phyloP scores from a whole-genome alignment of 2,888 invertebrate species.

The Agelastica alni region DNA sequence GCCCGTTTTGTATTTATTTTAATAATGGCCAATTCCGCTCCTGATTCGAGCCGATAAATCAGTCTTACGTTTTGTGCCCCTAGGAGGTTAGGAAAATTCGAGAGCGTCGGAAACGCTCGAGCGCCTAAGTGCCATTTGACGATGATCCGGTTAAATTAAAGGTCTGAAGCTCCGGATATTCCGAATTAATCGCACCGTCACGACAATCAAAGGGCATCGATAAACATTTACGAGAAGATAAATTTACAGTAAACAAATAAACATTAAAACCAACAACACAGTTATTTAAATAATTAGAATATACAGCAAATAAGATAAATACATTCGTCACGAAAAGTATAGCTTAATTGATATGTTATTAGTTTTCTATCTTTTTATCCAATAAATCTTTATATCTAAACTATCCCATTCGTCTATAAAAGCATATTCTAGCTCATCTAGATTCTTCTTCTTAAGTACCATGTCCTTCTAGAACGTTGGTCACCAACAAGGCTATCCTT shows the following conservation, averaged over 20 bases:
- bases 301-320: too few relatives aligned
- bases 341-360: too few relatives aligned
- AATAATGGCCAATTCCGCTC: slow-evolving; percentile 4
- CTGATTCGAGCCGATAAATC: background rate
- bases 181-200: slow-evolving; percentile 6
- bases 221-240: too few relatives aligned
- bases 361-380: too few relatives aligned
- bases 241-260: too few relatives aligned
- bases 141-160: slow-evolving; percentile 15
- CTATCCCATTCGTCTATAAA: too few relatives aligned
- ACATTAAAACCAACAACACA: background rate
- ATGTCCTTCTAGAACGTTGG: too few relatives aligned
- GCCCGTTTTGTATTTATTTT: background rate
- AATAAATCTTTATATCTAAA: too few relatives aligned
- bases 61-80: background rate
- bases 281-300: background rate
- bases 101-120: background rate
- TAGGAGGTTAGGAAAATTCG: slow-evolving; percentile 5
- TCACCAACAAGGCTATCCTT: too few relatives aligned
- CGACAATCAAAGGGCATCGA: background rate
- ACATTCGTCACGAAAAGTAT: too few relatives aligned
- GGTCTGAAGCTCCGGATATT: background rate
- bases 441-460: too few relatives aligned
- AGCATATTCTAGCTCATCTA: too few relatives aligned
- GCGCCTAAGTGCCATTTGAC: slow-evolving; percentile 13